Evolutionary conservation across 2,113 vertebrate genomes (phyloP).

Genomic region (Pelodiscus sinensis): DNA sequence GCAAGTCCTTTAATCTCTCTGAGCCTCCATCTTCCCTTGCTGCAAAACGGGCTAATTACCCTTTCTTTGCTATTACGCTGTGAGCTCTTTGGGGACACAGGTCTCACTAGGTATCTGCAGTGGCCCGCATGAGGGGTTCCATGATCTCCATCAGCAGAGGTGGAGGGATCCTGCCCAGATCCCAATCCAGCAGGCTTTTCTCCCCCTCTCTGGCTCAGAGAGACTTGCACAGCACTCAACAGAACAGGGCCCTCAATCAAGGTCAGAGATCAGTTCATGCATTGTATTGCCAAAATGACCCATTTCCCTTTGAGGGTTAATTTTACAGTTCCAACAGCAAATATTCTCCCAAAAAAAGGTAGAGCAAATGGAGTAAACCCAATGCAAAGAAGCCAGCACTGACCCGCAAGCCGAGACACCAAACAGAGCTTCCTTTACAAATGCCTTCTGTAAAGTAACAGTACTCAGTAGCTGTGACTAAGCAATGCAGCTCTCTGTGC

Average conservation of each 20-base stretch:
- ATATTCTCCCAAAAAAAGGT: background rate
- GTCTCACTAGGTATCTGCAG: background rate
- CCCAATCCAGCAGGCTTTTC: background rate
- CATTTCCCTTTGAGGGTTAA: background rate
- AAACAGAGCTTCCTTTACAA: background rate
- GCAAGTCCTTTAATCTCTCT: background rate
- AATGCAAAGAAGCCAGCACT: background rate
- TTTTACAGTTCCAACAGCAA: background rate
- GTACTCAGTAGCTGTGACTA: background rate
- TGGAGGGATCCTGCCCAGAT: background rate
- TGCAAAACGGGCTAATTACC: background rate
- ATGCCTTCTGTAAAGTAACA: background rate
- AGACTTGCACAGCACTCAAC: background rate
- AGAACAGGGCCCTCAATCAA: background rate
- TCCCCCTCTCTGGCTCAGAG: background rate
- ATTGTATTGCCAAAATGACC: background rate
- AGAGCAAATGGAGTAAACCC: background rate
- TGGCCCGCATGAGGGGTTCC: background rate
- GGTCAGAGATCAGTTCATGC: background rate
- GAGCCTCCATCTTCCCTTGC: background rate
- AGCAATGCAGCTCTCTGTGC: background rate
- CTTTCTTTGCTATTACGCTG: background rate
- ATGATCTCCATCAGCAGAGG: background rate
- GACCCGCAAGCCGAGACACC: background rate
- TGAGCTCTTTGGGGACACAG: background rate